Base-by-base conservation (phyloP, 1,140 invertebrate species). In the Brachionus paranguensis region DNA sequence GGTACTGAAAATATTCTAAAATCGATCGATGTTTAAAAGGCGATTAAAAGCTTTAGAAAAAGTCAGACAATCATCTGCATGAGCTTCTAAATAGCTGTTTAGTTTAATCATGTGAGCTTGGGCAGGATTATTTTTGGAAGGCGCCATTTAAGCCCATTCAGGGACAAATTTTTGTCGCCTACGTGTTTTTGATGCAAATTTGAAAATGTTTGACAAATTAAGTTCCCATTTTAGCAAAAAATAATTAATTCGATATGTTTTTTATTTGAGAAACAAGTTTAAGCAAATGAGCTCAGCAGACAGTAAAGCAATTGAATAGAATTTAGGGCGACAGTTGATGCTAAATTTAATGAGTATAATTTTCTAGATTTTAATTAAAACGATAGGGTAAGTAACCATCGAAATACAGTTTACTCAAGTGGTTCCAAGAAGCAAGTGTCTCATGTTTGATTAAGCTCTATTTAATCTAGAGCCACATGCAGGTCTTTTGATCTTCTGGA, bases 281-380 rank as follows among this genome's bases (percentile, higher is more conserved):
- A 68, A 68, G 33, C 20, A 72, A 72, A 72, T 72, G 68, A 72
- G 41, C 41, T 37, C 68, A 72, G 68, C 68, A 72, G 68, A 72
- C 68, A 72, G 68, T 72, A 72, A 72, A 68, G 65, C 65, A 68
- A 33, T 68, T 33, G 65, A 68, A 68, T 68, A 33, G 65, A 72
- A 72, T 43, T 72, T 72, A 45, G 68, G 68, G 68, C 68, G 68
- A 72, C 68, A 72, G 68, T 72, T 72, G 68, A 72, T 72, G 68
- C 24, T 41, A 43, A 41, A 72, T 72, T 41, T 41, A 60, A 41
- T 72, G 17, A 20, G 33, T 41, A 43, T 72, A 41, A 20, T 72
- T 72, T 72, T 41, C 68, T 72, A 72, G 68, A 43, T 72, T 68
- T 72, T 72, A 72, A 72, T 72, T 72, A 72, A 72, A 43, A 43